phyloP scores from a whole-genome alignment of 1,140 invertebrate genomes.

The Philopotamus ludificatus region DNA sequence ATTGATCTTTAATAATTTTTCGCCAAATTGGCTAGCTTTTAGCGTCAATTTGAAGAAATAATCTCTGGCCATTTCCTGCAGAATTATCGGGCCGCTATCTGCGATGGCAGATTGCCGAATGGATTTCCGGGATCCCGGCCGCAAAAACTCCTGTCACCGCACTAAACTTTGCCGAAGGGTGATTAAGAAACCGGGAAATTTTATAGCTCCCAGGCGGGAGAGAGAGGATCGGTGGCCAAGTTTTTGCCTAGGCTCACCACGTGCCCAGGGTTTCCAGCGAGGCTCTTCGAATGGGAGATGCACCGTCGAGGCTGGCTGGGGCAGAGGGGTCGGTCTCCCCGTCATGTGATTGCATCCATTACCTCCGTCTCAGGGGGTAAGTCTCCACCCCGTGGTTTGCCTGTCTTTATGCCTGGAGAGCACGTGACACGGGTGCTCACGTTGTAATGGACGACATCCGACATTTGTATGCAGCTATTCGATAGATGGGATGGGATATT shows the following conservation, averaged over 20 bases:
- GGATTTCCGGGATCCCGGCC: too few species aligned
- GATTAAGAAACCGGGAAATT: slow-evolving; percentile 34
- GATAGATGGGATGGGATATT: too few species aligned
- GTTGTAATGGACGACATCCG: too few species aligned
- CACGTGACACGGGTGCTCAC: background rate
- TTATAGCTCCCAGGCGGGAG: slow-evolving; percentile 1
- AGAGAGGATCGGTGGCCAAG: slow-evolving; percentile 30
- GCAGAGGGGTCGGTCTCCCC: background rate
- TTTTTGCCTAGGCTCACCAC: slow-evolving; percentile 26
- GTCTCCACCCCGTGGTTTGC: background rate
- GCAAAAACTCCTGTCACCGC: slow-evolving; percentile 16
- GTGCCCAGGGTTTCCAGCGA: slow-evolving; percentile 14
- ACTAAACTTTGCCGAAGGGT: slow-evolving; percentile 26
- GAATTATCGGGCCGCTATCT: too few species aligned
- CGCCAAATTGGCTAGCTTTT: too few species aligned
- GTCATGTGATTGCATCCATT: slow-evolving; percentile 33
- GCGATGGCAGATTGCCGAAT: too few species aligned
- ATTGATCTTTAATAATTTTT: background rate
- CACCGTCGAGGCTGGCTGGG: slow-evolving; percentile 16
- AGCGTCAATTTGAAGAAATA: too few species aligned
- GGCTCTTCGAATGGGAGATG: slow-evolving; percentile 29
- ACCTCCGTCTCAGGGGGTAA: background rate
- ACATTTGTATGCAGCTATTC: too few species aligned
- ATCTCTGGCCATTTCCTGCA: too few species aligned
- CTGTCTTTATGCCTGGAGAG: background rate